Base-by-base conservation (phyloP, 2,888 invertebrate genomes). In the Gnatocerus cornutus region DNA sequence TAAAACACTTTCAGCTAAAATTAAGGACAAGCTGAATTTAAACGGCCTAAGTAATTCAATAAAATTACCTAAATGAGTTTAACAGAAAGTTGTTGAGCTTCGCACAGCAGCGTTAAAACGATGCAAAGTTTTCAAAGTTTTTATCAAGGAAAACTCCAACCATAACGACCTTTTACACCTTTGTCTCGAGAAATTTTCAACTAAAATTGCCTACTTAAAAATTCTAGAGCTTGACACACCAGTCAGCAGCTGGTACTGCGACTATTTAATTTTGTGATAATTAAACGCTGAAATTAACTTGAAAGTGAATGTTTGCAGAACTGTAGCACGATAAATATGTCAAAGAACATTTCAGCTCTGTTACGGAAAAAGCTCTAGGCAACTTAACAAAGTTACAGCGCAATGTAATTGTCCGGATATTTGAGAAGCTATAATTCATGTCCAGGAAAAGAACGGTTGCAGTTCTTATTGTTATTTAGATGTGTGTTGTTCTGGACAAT, bases 31-130 rank as follows among this genome's bases (percentile, higher is more conserved):
- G 48, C 41, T 21, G 55, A 56, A 16, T 56, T 41, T 33, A 56
- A 41, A 56, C 48, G 48, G n/a, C 29, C 21, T 27, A 50, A 50
- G 48, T 50, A 27, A 56, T 41, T 56, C 55, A 56, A 56, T 56
- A 9, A 56, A 56, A 56, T 56, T 56, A 56, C 41, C 41, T 16
- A 41, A 56, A 53, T n/a, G 43, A 45, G 45, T 58, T 58, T 58
- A 58, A 27, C 58, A 58, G 14, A 45, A 58, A 58, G 45, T 58
- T 37, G 37, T 37, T 58, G 29, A 58, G 58, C 58, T 45, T 33
- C 30, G 43, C 58, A 58, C 29, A 45, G 45, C 58, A 10, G 45
- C 45, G 58, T 12, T 58, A 58, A 21, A 58, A 56, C 12, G 43
- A 16, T n/a, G 10, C 27, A 43, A 30, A 58, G 29, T 45, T 58